Percentiles rank a stretch among this genome's conserved stretches.
Evolutionary conservation across 2,113 vertebrate genomes (phyloP).

Genomic region (Columbina picui): DNA sequence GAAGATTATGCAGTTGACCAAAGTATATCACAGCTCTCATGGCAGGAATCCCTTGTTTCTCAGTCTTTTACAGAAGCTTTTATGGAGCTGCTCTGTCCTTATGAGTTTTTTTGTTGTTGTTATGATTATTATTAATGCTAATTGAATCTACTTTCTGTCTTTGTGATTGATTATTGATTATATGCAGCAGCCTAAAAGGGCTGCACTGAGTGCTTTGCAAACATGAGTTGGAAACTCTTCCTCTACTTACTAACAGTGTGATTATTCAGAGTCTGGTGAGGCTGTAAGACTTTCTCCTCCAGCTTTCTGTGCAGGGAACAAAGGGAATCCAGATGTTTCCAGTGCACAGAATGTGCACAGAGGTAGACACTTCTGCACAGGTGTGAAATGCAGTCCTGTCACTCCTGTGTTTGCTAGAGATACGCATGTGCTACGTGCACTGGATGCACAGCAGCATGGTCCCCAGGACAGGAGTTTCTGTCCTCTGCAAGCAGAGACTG

Average conservation of each 20-base stretch:
- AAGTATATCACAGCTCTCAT: neutral
- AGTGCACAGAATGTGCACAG: neutral
- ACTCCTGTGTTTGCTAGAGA: neutral
- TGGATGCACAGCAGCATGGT: neutral
- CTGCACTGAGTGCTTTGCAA: neutral
- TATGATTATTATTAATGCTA: neutral
- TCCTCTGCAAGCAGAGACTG: neutral
- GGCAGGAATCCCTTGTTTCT: neutral
- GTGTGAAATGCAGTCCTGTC: neutral
- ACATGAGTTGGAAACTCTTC: neutral
- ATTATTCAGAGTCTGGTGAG: neutral
- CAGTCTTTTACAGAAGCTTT: neutral
- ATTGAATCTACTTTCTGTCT: neutral
- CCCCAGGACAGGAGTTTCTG: neutral
- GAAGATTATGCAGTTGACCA: neutral
- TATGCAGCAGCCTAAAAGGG: neutral
- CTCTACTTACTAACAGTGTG: neutral
- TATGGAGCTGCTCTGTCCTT: neutral
- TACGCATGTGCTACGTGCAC: neutral
- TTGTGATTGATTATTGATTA: neutral
- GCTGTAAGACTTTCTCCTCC: neutral
- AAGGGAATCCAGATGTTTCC: neutral
- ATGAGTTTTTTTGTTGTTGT: neutral
- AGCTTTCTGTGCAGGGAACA: neutral
- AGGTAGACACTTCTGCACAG: neutral